These are phyloP conservation scores for Pararge aegeria DNA, from an alignment of 1,140 invertebrate genomes.

Conservation along the genomic window DNA sequence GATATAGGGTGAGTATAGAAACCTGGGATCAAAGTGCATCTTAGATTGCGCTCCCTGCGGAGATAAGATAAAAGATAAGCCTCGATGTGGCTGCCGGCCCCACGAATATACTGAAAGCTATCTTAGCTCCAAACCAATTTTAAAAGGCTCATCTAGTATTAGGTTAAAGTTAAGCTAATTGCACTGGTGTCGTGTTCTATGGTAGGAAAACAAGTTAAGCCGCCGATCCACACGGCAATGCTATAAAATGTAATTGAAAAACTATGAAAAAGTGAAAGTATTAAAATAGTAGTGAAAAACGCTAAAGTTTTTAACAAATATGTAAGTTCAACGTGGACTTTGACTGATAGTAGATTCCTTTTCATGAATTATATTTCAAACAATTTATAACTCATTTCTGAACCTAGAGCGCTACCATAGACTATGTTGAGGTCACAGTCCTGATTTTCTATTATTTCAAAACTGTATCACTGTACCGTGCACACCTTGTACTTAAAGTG, in stretches of 20 bases:
- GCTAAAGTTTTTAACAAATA: too few relatives aligned
- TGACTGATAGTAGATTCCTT: too few relatives aligned
- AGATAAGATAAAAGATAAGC: conserved; percentile 1
- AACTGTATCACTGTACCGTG: too few relatives aligned
- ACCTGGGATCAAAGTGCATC: neutral
- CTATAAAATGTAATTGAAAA: neutral
- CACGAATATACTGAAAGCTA: conserved; percentile 1
- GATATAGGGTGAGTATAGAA: neutral
- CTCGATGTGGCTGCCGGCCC: neutral
- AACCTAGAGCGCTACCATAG: too few relatives aligned
- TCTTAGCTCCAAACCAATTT: conserved; percentile 5
- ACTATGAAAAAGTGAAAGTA: neutral
- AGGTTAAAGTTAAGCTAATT: neutral
- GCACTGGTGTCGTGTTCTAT: neutral
- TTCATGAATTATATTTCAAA: too few relatives aligned
- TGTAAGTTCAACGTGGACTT: too few relatives aligned
- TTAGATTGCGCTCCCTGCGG: neutral
- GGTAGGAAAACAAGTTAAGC: neutral
- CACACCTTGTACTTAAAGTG: too few relatives aligned
- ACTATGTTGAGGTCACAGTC: too few relatives aligned
- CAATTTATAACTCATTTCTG: too few relatives aligned
- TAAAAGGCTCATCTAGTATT: conserved; percentile 5
- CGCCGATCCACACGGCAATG: neutral
- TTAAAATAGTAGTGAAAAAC: neutral
- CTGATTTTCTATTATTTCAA: too few relatives aligned